These are phyloP conservation scores for Sesamia nonagrioides DNA, from an alignment of 1,140 invertebrate genomes.

Conservation along the genomic window DNA sequence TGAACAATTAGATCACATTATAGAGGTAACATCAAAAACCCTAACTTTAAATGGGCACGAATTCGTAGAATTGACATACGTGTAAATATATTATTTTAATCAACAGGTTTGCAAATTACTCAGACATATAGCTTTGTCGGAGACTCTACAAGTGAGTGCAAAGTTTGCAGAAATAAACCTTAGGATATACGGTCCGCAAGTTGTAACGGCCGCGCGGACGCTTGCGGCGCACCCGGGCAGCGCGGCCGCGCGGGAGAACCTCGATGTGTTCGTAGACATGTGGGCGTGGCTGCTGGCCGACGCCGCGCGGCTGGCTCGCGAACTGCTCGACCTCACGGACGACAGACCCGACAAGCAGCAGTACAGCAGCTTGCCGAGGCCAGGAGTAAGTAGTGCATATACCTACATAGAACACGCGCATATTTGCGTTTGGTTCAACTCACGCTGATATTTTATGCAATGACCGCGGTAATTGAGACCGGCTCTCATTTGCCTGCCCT, in stretches of 20 bases:
- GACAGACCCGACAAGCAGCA: conserved; percentile 94
- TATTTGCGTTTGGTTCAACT: not conserved
- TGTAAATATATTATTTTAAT: conserved; percentile 35
- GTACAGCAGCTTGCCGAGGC: conserved; percentile 97
- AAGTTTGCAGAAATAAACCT: conserved; percentile 98
- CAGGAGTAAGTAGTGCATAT: conserved; percentile 91
- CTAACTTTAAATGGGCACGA: not conserved
- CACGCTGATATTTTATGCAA: not conserved
- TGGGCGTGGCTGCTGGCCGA: conserved; percentile 98
- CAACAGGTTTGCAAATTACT: conserved; percentile 97
- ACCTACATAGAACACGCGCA: not conserved
- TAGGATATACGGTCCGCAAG: conserved; percentile 97
- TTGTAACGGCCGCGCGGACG: conserved; percentile 97
- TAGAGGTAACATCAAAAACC: conserved; percentile 76
- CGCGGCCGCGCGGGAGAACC: conserved; percentile 98
- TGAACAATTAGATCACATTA: conserved; percentile 88
- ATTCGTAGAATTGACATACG: not conserved
- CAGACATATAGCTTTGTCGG: conserved; percentile 97
- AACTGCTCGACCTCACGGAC: conserved; percentile 94
- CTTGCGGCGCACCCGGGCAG: conserved; percentile 96
- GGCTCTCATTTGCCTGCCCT: too few species aligned
- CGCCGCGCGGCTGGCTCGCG: conserved; percentile 94
- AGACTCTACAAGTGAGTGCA: conserved; percentile 97
- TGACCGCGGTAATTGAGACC: too few species aligned
- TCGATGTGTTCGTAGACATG: conserved; percentile 99